Evolutionary conservation across 2,888 invertebrate species (phyloP), one percentile per base, ranked within the genome.

Genomic region (Patella pellucida): DNA sequence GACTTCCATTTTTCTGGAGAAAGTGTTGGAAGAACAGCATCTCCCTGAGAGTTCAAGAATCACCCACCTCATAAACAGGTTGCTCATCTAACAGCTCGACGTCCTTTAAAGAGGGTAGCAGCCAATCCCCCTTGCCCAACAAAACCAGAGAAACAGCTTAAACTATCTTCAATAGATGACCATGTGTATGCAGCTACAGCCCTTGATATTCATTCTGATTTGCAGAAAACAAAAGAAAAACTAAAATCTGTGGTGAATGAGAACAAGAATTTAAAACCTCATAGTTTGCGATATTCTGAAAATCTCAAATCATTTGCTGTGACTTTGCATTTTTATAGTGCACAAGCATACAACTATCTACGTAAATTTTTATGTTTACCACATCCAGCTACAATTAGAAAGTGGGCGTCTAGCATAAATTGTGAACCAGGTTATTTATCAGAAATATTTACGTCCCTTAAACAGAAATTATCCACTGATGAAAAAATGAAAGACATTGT

Each of bases 251-350:
- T 31, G 31, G 4, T 31, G 4, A 2, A 31, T 31, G 54, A 54
- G n/a, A 54, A 54, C 54, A 54, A 54, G 54, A 54, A 54, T 54
- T 54, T 54, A 9, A 54, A 54, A 54, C 54, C 12, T n/a, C 41
- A n/a, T 62, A 19, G 19, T 15, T n/a, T 23, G 19, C 27, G 41
- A 56, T 72, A 62, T 27, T 72, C 72, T 27, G 72, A 72, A n/a
- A 11, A 15, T 41, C 16, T 72, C 15, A 72, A 31, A 54, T 56
- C 67, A 23, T 72, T 72, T 41, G 72, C 72, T 11, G 72, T 72
- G 15, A 62, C 62, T 7, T 16, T 72, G 27, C 72, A 72, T 67
- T 72, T 62, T 72, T 72, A 72, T 19, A 72, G 72, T 62, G 62
- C 72, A 12, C 62, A 56, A n/a, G 72, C 72, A 52, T 72, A 72